phyloP scores from a whole-genome alignment of 2,113 vertebrate genomes.

The Peromyscus maniculatus region DNA sequence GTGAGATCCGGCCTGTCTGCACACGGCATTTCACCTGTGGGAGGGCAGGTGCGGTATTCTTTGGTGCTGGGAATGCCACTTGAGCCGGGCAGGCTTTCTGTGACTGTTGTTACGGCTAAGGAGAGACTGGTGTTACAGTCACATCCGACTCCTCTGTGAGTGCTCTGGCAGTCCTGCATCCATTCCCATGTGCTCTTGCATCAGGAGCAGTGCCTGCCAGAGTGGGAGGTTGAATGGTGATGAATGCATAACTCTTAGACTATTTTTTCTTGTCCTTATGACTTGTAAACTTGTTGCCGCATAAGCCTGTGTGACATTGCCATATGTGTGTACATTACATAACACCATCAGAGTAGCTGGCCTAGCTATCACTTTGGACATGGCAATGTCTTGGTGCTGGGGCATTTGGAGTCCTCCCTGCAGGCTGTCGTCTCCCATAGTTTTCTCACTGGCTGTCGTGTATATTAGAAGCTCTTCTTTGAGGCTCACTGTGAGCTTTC shows the following conservation, averaged over 20 bases:
- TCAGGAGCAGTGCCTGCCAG: not conserved
- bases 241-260: not conserved
- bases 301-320: not conserved
- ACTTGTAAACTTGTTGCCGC: not conserved
- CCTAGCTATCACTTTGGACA: not conserved
- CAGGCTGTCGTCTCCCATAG: no score
- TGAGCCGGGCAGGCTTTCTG: not conserved
- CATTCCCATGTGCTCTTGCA: not conserved
- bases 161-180: not conserved
- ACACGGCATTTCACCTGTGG: not conserved
- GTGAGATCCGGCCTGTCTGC: not conserved
- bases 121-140: not conserved
- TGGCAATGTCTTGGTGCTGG: not conserved
- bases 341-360: not conserved
- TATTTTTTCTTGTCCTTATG: not conserved
- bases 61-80: fast-evolving
- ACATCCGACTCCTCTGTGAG: not conserved
- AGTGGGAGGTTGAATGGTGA: not conserved
- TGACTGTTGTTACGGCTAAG: not conserved
- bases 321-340: fast-evolving
- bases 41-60: not conserved
- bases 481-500: no score
- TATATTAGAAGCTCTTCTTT: not conserved
- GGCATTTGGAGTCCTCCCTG: no score
- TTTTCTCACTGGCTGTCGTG: no score